Base-by-base conservation (phyloP, 1,140 invertebrate genomes). In the Anthonomus grandis region DNA sequence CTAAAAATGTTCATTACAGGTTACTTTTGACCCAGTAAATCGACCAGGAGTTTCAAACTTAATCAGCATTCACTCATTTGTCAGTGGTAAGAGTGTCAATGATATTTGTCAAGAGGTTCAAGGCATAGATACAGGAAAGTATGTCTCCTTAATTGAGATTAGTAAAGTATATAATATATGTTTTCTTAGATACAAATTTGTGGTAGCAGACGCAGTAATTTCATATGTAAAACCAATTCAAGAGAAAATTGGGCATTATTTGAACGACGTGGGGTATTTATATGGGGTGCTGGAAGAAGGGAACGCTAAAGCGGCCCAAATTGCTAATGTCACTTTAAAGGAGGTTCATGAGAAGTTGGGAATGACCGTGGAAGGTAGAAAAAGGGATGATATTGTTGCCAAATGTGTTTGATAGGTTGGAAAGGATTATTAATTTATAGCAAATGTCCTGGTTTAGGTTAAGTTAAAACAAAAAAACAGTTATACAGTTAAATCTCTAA, bases 21-120 rank as follows among this genome's bases (percentile, higher is more conserved):
- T 97, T 1, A 87, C 86, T 1, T 97, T 83, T 74, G 87, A 95
- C 62, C 86, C 86, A 0, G 79, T 81, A 44, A 76, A 70, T 2
- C 79, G 95, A 54, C 90, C 92, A 0, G 95, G 91, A 12, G 86
- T 98, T 15, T 81, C 92, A 12, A 97, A 97, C 79, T 76, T 98
- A 6, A 81, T 98, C 57, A 77, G 78, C 41, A 89, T 98, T 56
- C 91, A 97, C 77, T 86, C 87, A 24, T 74, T 89, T 36, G 75
- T 90, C 2, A 85, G 82, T 19, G 86, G 83, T 18, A 78, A 83
- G 72, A 73, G 79, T n/a, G 76, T 82, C 1, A 81, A 89, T 57
- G 78, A 87, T 54, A 87, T 94, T 60, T 86, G 86, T 67, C 72
- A 81, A 50, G 83, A 93, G 73, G 79, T 76, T 17, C 68, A 76